These are phyloP conservation scores for Thalassoma bifasciatum DNA, from an alignment of 2,113 vertebrate genomes.

Conservation along the genomic window DNA sequence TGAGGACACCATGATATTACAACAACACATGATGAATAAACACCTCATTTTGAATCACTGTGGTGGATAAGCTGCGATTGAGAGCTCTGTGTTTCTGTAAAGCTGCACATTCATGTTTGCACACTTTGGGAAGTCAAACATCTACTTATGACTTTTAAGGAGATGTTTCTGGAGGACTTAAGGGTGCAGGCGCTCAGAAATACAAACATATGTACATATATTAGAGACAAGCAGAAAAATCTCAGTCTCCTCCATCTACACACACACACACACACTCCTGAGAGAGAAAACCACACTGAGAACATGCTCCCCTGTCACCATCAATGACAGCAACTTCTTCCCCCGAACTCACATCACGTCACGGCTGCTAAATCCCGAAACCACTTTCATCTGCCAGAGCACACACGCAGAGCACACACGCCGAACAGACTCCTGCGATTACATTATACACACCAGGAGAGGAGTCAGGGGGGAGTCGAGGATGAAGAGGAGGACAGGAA, in stretches of 20 bases:
- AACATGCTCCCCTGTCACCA: constrained; percentile 9
- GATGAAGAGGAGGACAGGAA: constrained; percentile 6
- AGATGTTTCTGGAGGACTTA: not conserved
- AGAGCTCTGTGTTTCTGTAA: too few species aligned
- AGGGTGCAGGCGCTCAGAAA: not conserved
- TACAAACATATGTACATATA: constrained; percentile 12
- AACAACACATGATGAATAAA: too few species aligned
- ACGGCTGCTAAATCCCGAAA: constrained; percentile 43
- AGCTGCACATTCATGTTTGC: not conserved
- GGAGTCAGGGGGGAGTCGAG: constrained; percentile 26
- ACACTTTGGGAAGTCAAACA: not conserved
- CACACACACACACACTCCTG: constrained; percentile 2
- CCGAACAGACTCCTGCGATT: constrained; percentile 43
- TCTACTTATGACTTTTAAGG: not conserved
- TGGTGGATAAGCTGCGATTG: too few species aligned
- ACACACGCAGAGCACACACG: constrained; percentile 17
- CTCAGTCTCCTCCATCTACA: constrained; percentile 22
- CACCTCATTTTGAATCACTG: too few species aligned
- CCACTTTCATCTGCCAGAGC: constrained; percentile 41
- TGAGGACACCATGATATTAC: not conserved
- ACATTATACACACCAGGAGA: constrained; percentile 32
- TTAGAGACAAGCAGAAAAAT: constrained; percentile 10
- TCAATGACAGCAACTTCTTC: constrained; percentile 27
- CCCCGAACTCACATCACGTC: constrained; percentile 1
- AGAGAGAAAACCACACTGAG: not conserved